Percentiles rank a stretch among this genome's conserved stretches.
Conservation (phyloP, 2,113 vertebrate species). For the Columba janthina region DNA sequence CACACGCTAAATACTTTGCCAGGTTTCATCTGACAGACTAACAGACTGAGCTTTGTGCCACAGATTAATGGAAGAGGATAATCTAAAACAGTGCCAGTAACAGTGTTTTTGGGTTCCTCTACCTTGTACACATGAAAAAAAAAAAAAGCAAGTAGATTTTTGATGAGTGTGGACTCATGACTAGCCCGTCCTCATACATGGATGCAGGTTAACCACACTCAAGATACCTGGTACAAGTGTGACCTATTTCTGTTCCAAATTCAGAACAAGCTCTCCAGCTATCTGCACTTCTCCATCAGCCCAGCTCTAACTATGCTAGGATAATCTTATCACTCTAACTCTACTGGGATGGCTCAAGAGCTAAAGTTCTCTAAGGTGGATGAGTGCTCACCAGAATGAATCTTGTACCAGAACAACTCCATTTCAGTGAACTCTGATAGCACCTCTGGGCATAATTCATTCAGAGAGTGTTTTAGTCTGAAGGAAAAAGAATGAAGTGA, state of each 20-base stretch:
- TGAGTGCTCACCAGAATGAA: background rate
- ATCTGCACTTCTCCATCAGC: background rate
- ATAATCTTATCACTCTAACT: background rate
- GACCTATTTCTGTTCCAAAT: background rate
- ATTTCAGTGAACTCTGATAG: background rate
- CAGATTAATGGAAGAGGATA: background rate
- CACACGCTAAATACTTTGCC: background rate
- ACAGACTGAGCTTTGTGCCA: background rate
- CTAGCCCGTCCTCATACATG: background rate
- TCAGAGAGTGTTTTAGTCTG: background rate
- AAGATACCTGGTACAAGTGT: background rate
- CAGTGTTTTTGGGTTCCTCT: background rate
- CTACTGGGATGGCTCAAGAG: background rate
- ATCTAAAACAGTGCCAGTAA: background rate
- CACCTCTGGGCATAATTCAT: background rate
- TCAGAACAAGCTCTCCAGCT: background rate
- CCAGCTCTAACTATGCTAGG: rapidly evolving
- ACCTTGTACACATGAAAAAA: background rate
- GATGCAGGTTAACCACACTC: background rate
- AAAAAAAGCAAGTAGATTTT: background rate
- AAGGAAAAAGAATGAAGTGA: background rate
- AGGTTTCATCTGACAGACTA: background rate
- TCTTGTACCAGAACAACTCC: background rate
- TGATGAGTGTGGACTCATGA: background rate
- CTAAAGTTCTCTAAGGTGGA: background rate